A percentile compares a stretch with the other conserved stretches of the same genome.
Conservation (phyloP, 2,888 invertebrate genomes). For the Amaurobius ferox region DNA sequence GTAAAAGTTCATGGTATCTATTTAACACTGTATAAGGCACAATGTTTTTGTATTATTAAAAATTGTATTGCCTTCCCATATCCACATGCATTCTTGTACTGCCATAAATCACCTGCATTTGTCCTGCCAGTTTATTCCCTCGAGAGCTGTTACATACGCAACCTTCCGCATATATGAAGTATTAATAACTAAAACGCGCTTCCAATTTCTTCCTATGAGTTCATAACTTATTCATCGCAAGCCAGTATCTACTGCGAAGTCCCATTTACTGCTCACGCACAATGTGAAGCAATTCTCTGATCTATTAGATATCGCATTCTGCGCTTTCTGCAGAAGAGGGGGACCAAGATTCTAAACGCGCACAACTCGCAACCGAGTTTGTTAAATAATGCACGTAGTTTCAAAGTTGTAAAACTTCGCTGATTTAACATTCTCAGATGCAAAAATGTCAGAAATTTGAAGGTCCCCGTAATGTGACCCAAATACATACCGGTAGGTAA, state of each 20-base stretch:
- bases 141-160: neutral
- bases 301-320: conserved; percentile 7
- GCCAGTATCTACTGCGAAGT: neutral
- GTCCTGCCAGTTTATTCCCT: neutral
- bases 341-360: neutral
- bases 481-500: conserved; percentile 2
- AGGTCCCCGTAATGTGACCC: conserved; percentile 11
- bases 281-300: conserved; percentile 31
- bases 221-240: conserved; percentile 40
- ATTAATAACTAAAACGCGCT: conserved; percentile 51
- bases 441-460: neutral
- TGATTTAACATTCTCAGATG: neutral
- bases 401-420: conserved; percentile 30
- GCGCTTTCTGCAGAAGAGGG: neutral
- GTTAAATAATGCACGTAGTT: conserved; percentile 16
- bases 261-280: conserved; percentile 36
- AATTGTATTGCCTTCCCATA: no score
- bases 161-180: neutral
- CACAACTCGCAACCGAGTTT: conserved; percentile 6
- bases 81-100: no score
- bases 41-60: no score
- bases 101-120: no score
- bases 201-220: conserved; percentile 47
- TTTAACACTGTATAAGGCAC: no score
- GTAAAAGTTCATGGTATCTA: no score